Evolutionary conservation across 2,888 invertebrate species (phyloP).

Genomic region (Matsumyia berberina): DNA sequence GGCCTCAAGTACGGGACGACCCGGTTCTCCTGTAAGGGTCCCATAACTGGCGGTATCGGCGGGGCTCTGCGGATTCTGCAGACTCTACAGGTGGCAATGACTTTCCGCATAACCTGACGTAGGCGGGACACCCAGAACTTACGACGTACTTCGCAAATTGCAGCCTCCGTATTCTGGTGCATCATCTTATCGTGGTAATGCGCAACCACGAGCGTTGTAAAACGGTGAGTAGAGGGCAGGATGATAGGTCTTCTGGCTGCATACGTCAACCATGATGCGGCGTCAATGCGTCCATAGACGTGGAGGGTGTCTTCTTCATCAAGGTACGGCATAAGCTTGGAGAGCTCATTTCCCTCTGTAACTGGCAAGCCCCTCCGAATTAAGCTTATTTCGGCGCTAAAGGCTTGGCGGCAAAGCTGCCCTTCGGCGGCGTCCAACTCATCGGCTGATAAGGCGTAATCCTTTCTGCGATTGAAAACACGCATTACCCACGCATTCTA

Average conservation of each 20-base stretch:
- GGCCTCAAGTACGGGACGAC: slow-evolving; percentile 67
- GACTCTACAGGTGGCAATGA: slow-evolving; percentile 38
- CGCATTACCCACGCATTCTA: slow-evolving; percentile 35
- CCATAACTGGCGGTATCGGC: slow-evolving; percentile 72
- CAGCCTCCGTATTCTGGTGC: slow-evolving; percentile 41
- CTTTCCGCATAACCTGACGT: slow-evolving; percentile 25
- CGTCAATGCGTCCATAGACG: slow-evolving; percentile 45
- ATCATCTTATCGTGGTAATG: background rate
- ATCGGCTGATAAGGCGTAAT: background rate
- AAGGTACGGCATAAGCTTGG: slow-evolving; percentile 37
- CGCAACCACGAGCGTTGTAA: background rate
- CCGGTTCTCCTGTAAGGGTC: slow-evolving; percentile 44
- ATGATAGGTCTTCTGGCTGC: slow-evolving; percentile 19
- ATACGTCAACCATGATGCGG: slow-evolving; percentile 59
- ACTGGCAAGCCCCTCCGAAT: background rate
- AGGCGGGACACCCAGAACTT: slow-evolving; percentile 30
- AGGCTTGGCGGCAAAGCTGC: slow-evolving; percentile 15
- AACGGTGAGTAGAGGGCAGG: slow-evolving; percentile 9
- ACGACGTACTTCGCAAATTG: slow-evolving; percentile 29
- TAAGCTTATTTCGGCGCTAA: slow-evolving; percentile 2
- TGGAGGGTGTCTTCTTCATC: slow-evolving; percentile 39
- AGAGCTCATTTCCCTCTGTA: slow-evolving; percentile 31
- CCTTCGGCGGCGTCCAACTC: slow-evolving; percentile 38
- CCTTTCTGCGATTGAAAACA: slow-evolving; percentile 11
- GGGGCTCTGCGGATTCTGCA: slow-evolving; percentile 44